Conservation (phyloP, 2,888 invertebrate species). For the Branchellion lobata region DNA sequence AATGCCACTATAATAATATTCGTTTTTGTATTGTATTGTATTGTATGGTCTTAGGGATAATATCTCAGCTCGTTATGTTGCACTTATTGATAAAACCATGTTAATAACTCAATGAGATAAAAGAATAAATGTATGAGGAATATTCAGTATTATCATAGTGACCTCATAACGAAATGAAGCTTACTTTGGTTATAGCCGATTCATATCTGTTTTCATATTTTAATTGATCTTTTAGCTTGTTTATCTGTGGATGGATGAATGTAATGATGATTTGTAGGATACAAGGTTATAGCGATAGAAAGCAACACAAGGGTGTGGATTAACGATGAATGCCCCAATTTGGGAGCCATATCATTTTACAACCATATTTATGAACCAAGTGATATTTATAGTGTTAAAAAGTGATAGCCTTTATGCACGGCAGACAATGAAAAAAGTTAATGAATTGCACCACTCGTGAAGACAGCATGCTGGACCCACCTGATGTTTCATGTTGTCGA, state of each 20-base stretch:
- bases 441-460: no score
- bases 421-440: neutral
- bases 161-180: no score
- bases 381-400: neutral
- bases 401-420: no score
- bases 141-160: no score
- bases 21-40: no score
- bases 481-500: conserved; percentile 54
- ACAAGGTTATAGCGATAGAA: no score
- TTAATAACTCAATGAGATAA: neutral
- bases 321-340: neutral
- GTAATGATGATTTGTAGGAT: no score
- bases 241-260: conserved; percentile 42
- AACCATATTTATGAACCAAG: neutral
- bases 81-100: neutral
- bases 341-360: neutral
- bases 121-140: no score
- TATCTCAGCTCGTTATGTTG: neutral
- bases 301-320: no score
- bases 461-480: no score
- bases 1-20: no score
- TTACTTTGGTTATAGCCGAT: no score
- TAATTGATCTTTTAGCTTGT: conserved; percentile 42
- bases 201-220: conserved; percentile 40
- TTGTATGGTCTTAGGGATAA: neutral